Evolutionary conservation across 2,797 vertebrate species (phyloP), one percentile per base, ranked within the genome.

Genomic region (Chiloscyllium punctatum): DNA sequence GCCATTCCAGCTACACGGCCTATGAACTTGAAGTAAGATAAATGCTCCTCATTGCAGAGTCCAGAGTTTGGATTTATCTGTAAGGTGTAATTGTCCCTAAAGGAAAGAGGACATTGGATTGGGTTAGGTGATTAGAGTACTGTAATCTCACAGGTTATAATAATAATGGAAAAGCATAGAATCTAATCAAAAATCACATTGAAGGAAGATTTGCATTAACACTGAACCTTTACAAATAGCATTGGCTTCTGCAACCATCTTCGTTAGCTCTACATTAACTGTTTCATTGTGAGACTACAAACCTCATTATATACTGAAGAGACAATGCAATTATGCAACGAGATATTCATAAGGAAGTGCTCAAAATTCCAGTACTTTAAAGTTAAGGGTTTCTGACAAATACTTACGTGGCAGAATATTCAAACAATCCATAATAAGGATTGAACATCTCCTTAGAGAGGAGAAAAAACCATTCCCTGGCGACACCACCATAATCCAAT

Each of bases 401-500:
- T 25, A 48, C 99, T 99, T 97, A 99, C 99, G 99, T 98, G 95
- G 99, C 99, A 96, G 99, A 99, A 97, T 99, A 99, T 96, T 99
- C 99, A 53, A 99, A 99, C 96, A 99, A 97, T 96, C 99, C 99
- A 37, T 99, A 99, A 95, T 99, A 99, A 16, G 99, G 99, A 97
- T 99, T 99, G 97, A 99, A 99, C 99, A 99, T 99, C 97, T 99
- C 99, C 97, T 98, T 99, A 90, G 99, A 99, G 97, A 99, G 98
- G 95, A 99, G 98, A 96, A 99, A 99, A 98, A 99, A 99, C 99
- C 99, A 99, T 96, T 99, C 99, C 96, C 99, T 97, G 97, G 99
- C 98, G 51, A 99, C 97, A 8, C 99, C 99, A 25, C 99, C 99
- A 0, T 99, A 99, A 97, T 99, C 99, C 96, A 99, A 97, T 13